Conservation (phyloP, 2,797 vertebrate species). For the Chelonia mydas region DNA sequence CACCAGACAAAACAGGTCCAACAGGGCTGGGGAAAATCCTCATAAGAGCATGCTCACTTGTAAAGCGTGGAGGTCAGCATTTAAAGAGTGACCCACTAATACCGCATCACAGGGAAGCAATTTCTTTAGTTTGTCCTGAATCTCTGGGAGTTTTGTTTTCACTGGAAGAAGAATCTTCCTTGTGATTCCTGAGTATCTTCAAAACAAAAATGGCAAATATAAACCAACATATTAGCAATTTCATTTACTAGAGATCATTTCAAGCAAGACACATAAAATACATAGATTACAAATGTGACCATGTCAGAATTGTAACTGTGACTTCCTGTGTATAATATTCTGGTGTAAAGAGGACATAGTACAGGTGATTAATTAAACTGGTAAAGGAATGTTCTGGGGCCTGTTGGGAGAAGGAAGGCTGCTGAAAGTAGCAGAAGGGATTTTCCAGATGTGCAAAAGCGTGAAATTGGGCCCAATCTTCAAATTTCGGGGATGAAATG, state of each 20-base stretch:
- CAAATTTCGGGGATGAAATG: not conserved
- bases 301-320: not conserved
- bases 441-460: fast-evolving
- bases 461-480: not conserved
- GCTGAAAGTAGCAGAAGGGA: not conserved
- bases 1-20: not conserved
- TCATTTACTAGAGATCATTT: not conserved
- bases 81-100: slow-evolving; percentile 91
- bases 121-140: slow-evolving; percentile 82
- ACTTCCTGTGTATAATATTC: not conserved
- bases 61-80: slow-evolving; percentile 88
- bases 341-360: not conserved
- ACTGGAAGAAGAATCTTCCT: slow-evolving; percentile 84
- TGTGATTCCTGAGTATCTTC: slow-evolving; percentile 92
- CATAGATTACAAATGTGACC: not conserved
- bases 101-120: slow-evolving; percentile 88
- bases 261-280: not conserved
- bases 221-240: slow-evolving; percentile 17
- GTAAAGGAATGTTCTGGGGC: not conserved
- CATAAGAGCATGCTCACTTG: slow-evolving; percentile 81
- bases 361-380: not conserved
- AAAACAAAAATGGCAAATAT: slow-evolving; percentile 37
- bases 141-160: slow-evolving; percentile 84
- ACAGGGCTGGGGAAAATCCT: not conserved
- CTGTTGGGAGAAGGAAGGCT: not conserved